phyloP scores from a whole-genome alignment of 2,113 vertebrate species.

The Meles meles region DNA sequence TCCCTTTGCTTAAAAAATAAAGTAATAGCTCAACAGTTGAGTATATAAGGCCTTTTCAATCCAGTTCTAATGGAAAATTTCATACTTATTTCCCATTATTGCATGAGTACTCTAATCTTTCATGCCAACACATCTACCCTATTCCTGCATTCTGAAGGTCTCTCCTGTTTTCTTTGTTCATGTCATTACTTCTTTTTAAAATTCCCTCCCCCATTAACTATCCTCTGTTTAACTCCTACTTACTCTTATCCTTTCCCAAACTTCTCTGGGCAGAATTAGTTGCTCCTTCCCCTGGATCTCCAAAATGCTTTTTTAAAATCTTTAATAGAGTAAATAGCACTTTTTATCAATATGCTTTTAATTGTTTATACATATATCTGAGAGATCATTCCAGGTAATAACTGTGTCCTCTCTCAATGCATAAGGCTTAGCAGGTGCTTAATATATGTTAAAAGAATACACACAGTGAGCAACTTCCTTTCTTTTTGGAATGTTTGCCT shows the following conservation, averaged over 20 bases:
- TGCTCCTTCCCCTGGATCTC: neutral
- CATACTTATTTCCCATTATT: neutral
- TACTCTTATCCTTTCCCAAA: neutral
- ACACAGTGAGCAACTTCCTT: neutral
- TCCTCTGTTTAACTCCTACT: neutral
- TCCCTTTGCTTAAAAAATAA: constrained; percentile 30
- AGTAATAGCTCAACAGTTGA: neutral
- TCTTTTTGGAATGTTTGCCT: neutral
- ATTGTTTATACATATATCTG: neutral
- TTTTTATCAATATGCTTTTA: neutral
- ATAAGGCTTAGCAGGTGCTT: neutral
- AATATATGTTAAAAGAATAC: neutral
- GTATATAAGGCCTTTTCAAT: neutral
- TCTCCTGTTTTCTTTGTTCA: neutral
- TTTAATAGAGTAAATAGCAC: neutral
- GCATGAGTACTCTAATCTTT: neutral
- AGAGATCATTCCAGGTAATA: neutral
- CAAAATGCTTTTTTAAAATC: neutral
- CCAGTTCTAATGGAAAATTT: neutral
- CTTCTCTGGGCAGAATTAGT: neutral
- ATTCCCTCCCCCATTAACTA: neutral
- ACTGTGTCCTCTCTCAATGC: neutral
- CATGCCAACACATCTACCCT: neutral
- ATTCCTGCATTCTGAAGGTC: neutral
- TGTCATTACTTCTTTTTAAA: neutral